Base-by-base conservation (phyloP, 2,888 invertebrate species). In the Drosophila algonquin region DNA sequence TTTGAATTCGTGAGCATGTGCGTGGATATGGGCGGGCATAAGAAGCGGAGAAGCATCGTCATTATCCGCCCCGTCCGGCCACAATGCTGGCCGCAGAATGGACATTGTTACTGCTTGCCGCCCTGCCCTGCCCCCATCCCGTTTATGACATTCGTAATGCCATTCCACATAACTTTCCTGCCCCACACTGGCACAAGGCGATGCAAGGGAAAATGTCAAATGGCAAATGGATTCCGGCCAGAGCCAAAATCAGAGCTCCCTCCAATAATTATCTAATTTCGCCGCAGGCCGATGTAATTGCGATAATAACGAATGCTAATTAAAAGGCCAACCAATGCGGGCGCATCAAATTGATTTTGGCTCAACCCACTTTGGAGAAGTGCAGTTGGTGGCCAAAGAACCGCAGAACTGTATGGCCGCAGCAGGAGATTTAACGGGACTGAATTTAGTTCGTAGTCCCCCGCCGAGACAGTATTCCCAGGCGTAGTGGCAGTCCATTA, bases 21-120 rank as follows among this genome's bases (percentile, higher is more conserved):
- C 35, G 5, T 21, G 16, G 3, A 9, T 10, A 3, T n/a, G 16
- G 14, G 18, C 8, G 21, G 8, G 40, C 0, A n/a, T 21, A 9
- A 48, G 45, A 10, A 30, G 18, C 45, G 45, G 3, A 21, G n/a
- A 45, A 6, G 5, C 40, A n/a, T 14, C 50, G 47, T 14, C 40
- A n/a, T 9, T 24, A 24, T 24, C 5, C 50, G 60, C 14, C 48
- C 21, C 24, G 24, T 24, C 24, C 62, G 70, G 51, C 67, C 76
- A 70, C 79, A 74, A 73, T 75, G 63, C 69, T 52, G 78, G 78
- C 86, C 83, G 75, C 83, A 85, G 60, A 81, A 75, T 85, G 86
- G 50, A 70, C 80, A 77, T 82, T 78, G 78, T 85, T 85, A 81
- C 77, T 57, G 46, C 46, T 62, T 21, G 45, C 40, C 27, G 40